Evolutionary conservation across 2,888 invertebrate genomes (phyloP), one percentile per base, ranked within the genome.

Genomic region (Erebia palarica): DNA sequence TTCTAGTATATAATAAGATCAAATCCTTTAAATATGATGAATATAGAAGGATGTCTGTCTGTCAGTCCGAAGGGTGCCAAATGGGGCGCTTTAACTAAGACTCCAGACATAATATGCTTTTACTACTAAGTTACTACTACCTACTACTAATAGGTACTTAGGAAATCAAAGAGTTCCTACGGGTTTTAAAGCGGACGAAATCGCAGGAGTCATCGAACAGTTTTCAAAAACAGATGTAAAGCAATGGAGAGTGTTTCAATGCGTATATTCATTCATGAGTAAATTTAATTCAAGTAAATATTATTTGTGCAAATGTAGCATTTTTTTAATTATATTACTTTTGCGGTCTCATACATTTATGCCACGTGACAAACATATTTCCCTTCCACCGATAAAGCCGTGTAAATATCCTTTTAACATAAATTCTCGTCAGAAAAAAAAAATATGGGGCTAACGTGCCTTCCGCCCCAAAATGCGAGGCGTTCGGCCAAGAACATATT

Each of bases 401-500:
- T 77, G 55, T 78, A 81, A 79, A 81, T 81, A 79, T 80, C 80
- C 78, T 79, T 82, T 82, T 81, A 75, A 80, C 83, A 83, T 83
- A 84, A 83, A 85, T 83, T 82, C 76, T 76, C 78, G 77, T 81
- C 78, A 76, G 75, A 79, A 78, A 77, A 79, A 80, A 79, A 79
- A 36, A 36, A 36, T 36, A 63, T 73, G 75, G 75, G 77, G 74
- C 72, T 71, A 72, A 72, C 75, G 75, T 69, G 73, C 70, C 64
- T 68, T 27, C 11, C 67, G 65, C 71, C 69, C 69, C 75, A 75
- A 75, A 75, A 75, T 73, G 72, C 71, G 69, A 73, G 69, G 69
- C 65, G 73, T 70, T 66, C 72, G 71, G 73, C 65, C 74, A 68
- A 71, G 36, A 68, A 72, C 64, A 76, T 79, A 76, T 80, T 78